Base-by-base conservation (phyloP, 1,140 invertebrate genomes). In the Bombyx mori region DNA sequence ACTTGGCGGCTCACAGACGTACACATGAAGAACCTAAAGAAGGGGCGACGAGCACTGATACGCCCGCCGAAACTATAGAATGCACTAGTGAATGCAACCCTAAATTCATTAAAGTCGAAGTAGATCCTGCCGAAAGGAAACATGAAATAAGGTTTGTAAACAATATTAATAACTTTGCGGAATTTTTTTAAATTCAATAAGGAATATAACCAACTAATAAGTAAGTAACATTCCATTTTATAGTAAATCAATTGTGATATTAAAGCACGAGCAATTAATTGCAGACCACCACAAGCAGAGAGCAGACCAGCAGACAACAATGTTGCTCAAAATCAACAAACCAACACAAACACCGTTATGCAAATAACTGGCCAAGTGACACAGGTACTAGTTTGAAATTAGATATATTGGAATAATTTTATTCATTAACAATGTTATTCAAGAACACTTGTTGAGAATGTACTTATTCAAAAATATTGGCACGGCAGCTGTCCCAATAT, bases 1-100 rank as follows among this genome's bases (percentile, higher is more conserved):
- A 98, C 88, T 90, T 99, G 57, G 93, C 95, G 56, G 93, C 94
- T 1, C 97, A 98, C 79, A 90, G 96, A 67, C 91, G 96, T 56
- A 96, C 95, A 35, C 97, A 98, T 80, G 94, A 94, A 12, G 95
- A 95, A 47, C 95, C 97, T 74, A 64, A 49, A 2, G 77, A 71
- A 10, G 56, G 51, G 8, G 49, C 60, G 4, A 46, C 63, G 4
- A 58, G 26, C 8, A 56, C 54, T 0, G 75, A 75, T 42, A 56
- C 69, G 1, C 60, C 67, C 7, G 52, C 69, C 4, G 69, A 68
- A 9, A 56, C 58, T 6, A 75, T 75, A 49, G 73, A 74, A 18
- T 79, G 75, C 56, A 35, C 26, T 35, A 66, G 58, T 42, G 77
- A 82, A 43, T 72, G 67, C 56, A 68, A 56, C 46, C 26, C 26